Conservation (phyloP, 1,140 invertebrate genomes). For the Drosophila orosa region DNA sequence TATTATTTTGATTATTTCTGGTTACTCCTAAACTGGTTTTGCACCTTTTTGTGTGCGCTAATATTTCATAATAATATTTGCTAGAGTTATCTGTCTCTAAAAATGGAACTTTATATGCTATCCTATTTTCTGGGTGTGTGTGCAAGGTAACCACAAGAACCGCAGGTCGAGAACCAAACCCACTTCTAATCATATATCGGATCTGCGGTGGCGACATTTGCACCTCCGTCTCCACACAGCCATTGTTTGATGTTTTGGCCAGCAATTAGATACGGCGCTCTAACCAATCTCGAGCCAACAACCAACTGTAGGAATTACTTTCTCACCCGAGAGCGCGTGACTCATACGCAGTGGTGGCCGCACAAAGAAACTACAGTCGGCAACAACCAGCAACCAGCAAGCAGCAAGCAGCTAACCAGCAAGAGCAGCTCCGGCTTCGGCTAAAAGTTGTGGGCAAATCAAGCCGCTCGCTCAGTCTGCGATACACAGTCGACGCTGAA, state of each 20-base stretch:
- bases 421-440: constrained; percentile 47
- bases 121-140: background rate
- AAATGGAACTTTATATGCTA: constrained; percentile 3
- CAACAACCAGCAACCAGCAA: background rate
- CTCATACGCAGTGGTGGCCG: constrained; percentile 44
- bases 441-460: constrained; percentile 48
- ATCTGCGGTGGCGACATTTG: constrained; percentile 16
- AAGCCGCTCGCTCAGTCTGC: constrained; percentile 64
- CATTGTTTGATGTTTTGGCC: constrained; percentile 33
- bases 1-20: background rate
- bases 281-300: constrained; percentile 35
- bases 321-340: constrained; percentile 47
- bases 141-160: background rate
- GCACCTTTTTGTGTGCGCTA: background rate
- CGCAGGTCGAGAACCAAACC: constrained; percentile 3
- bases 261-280: constrained; percentile 57
- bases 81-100: background rate
- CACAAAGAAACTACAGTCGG: constrained; percentile 17
- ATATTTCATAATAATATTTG: constrained; percentile 12
- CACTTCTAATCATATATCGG: constrained; percentile 14
- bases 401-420: constrained; percentile 1
- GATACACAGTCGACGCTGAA: constrained; percentile 68
- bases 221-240: constrained; percentile 16
- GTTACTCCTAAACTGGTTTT: background rate
- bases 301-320: constrained; percentile 53